Base-by-base conservation (phyloP, 2,797 vertebrate genomes). In the Clangula hyemalis region DNA sequence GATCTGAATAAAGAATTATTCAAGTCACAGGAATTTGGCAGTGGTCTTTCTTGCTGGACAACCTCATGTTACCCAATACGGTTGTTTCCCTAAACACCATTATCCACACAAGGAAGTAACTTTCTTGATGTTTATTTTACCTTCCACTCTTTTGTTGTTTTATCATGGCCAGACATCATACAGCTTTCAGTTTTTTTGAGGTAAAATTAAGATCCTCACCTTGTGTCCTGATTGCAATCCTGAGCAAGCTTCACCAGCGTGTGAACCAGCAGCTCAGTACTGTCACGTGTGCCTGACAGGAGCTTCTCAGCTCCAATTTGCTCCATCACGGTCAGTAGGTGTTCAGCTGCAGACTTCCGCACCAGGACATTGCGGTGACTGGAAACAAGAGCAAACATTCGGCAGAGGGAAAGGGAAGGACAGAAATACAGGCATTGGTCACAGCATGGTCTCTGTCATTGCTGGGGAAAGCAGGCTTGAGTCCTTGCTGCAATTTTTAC, bases 201-300 rank as follows among this genome's bases (percentile, higher is more conserved):
- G 39, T 43, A 32, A 80, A 58, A 53, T 6, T 6, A 39, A 69
- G 60, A n/a, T 30, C 30, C 13, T 91, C 94, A 98, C 98, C 98
- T 98, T 69, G 97, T 97, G 66, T 97, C 97, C 68, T 95, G 95
- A 87, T 98, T 97, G 83, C 94, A 92, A 84, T 98, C 98, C 87
- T 98, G 97, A 13, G 97, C 95, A 65, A 98, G 84, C 34, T 87
- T 97, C 84, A 97, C 96, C 47, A 97, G 25, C 1, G 56, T 74
- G 25, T 18, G 32, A 6, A 97, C 73, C 54, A 98, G 90, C 54
- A 45, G 27, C 8, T 95, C 95, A 0, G 64, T 95, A 51, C 41
- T 97, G 21, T 92, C 87, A 32, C 53, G 60, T 1, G 25, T 39
- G 16, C 96, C 96, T 0, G 94, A 97, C 17, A 98, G 85, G 10